These are phyloP conservation scores for Polymixis flavicincta DNA, from an alignment of 2,888 invertebrate genomes.

Conservation along the genomic window DNA sequence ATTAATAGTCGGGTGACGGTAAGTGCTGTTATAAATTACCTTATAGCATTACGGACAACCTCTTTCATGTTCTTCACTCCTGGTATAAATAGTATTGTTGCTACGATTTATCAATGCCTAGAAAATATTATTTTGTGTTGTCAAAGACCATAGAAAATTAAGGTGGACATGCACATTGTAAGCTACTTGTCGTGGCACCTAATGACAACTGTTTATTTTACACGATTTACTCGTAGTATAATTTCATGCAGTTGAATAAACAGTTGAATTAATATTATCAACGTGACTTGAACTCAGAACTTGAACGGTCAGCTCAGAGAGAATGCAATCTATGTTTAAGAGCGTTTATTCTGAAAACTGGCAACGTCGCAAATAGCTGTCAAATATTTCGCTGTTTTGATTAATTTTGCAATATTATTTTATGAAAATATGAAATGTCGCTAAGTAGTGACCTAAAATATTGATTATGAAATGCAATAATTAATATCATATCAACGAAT, in stretches of 20 bases:
- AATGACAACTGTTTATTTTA: neutral
- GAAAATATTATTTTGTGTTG: slow-evolving; percentile 2
- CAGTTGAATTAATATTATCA: neutral
- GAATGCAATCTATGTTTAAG: neutral
- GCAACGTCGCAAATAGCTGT: too few relatives aligned
- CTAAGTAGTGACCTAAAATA: too few relatives aligned
- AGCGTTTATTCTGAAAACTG: too few relatives aligned
- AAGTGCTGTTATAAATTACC: slow-evolving; percentile 20
- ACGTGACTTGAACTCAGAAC: neutral
- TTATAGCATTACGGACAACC: slow-evolving; percentile 20
- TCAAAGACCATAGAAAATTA: neutral
- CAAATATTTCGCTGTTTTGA: too few relatives aligned
- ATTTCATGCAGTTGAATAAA: neutral
- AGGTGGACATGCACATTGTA: neutral
- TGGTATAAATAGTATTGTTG: slow-evolving; percentile 16
- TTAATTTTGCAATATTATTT: too few relatives aligned
- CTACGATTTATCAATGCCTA: slow-evolving; percentile 29
- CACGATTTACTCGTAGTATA: neutral
- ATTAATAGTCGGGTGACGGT: neutral
- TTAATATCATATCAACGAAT: too few relatives aligned
- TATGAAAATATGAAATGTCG: too few relatives aligned
- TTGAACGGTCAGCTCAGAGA: neutral
- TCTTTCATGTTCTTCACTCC: slow-evolving; percentile 48
- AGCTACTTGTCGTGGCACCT: neutral
- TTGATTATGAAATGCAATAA: too few relatives aligned